These are phyloP conservation scores for Macrosoma leucophasiata DNA, from an alignment of 2,888 invertebrate genomes.

Conservation along the genomic window DNA sequence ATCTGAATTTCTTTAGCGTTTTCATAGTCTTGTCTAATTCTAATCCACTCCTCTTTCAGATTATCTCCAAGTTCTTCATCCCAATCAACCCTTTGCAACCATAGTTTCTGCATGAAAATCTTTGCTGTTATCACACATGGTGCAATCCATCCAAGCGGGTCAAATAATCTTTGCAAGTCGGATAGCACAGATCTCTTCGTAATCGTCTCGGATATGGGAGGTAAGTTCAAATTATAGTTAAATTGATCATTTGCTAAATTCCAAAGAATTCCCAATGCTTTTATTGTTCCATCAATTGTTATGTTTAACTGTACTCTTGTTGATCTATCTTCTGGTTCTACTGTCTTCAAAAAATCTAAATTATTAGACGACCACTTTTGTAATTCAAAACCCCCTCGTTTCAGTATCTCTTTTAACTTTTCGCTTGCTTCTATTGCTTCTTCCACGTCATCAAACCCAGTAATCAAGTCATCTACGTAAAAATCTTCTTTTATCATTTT, in stretches of 20 bases:
- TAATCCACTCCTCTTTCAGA: slow-evolving; percentile 21
- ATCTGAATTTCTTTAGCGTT: slow-evolving; percentile 9
- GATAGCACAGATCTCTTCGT: slow-evolving; percentile 26
- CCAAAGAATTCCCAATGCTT: slow-evolving; percentile 26
- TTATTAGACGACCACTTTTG: slow-evolving; percentile 27
- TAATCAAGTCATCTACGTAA: slow-evolving; percentile 21
- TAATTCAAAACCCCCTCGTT: slow-evolving; percentile 21
- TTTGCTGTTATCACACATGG: slow-evolving; percentile 26
- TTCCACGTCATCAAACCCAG: slow-evolving; percentile 9
- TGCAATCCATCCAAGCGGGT: slow-evolving; percentile 30
- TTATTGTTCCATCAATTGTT: slow-evolving; percentile 23
- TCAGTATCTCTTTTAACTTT: slow-evolving; percentile 6
- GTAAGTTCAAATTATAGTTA: slow-evolving; percentile 16
- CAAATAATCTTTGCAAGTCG: slow-evolving; percentile 23
- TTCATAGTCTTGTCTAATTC: slow-evolving; percentile 2
- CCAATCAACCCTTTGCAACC: slow-evolving; percentile 15
- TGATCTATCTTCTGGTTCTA: slow-evolving; percentile 11
- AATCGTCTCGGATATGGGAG: slow-evolving; percentile 5
- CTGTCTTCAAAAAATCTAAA: slow-evolving; percentile 15
- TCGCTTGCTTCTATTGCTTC: slow-evolving; percentile 9
- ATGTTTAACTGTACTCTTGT: slow-evolving; percentile 18
- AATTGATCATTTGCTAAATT: slow-evolving; percentile 24
- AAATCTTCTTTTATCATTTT: slow-evolving; percentile 19
- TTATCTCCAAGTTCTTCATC: slow-evolving; percentile 13
- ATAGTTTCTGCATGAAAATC: slow-evolving; percentile 25